These are phyloP conservation scores for Eptatretus atami DNA, from an alignment of 2,797 vertebrate species.

Conservation along the genomic window DNA sequence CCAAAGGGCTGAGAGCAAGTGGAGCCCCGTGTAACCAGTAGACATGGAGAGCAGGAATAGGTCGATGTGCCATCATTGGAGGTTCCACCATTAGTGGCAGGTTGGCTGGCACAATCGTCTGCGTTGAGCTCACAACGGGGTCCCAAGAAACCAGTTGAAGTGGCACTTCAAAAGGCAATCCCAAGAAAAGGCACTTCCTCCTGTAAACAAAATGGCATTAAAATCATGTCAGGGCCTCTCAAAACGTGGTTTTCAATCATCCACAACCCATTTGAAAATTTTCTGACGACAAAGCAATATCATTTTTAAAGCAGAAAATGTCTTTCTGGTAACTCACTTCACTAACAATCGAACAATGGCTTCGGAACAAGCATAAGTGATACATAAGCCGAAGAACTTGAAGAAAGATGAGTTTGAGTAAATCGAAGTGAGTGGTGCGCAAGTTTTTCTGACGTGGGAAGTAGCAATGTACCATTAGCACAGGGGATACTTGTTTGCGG, in stretches of 20 bases:
- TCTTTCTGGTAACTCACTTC: no score
- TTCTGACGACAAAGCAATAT: no score
- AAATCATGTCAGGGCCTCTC: no score
- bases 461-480: constrained; percentile 33
- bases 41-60: constrained; percentile 40
- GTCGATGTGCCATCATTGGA: constrained; percentile 46
- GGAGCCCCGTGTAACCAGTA: constrained; percentile 32
- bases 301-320: no score
- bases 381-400: constrained; percentile 7
- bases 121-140: constrained; percentile 29
- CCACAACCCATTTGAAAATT: no score
- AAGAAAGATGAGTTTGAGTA: constrained; percentile 1
- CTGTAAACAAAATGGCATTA: constrained; percentile 14
- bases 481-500: constrained; percentile 68
- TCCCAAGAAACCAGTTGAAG: constrained; percentile 50
- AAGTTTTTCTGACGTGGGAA: no score
- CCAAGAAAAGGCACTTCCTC: constrained; percentile 44
- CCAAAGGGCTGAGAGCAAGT: constrained; percentile 37
- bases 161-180: constrained; percentile 32
- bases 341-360: no score
- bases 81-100: constrained; percentile 45
- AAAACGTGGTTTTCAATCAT: no score
- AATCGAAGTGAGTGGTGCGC: background rate
- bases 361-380: background rate
- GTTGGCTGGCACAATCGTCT: constrained; percentile 21